Evolutionary conservation across 2,888 invertebrate species (phyloP).

Genomic region (Hirtodrosophila duncani): DNA sequence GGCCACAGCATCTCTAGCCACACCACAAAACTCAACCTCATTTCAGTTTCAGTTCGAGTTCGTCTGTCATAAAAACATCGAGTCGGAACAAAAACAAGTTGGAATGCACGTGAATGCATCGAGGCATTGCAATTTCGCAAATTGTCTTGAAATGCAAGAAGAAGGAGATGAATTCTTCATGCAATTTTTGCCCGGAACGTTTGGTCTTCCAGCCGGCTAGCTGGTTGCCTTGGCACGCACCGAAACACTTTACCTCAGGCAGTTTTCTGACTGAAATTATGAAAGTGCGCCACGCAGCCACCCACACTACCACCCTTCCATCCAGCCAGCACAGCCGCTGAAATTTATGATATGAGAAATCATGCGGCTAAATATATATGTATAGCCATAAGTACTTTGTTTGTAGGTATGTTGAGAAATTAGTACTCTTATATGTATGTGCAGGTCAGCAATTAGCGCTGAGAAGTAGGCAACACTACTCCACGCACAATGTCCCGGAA

Average conservation of each 20-base stretch:
- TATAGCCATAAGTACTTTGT: slow-evolving; percentile 5
- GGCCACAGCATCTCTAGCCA: slow-evolving; percentile 17
- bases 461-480: slow-evolving; percentile 20
- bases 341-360: slow-evolving; percentile 21
- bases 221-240: slow-evolving; percentile 26
- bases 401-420: slow-evolving; percentile 31
- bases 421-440: slow-evolving; percentile 55
- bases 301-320: not conserved
- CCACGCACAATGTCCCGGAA: slow-evolving; percentile 29
- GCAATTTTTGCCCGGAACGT: slow-evolving; percentile 39
- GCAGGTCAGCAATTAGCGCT: slow-evolving; percentile 62
- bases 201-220: slow-evolving; percentile 6
- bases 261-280: slow-evolving; percentile 34
- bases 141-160: slow-evolving; percentile 67
- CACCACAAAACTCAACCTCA: too few relatives aligned
- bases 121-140: slow-evolving; percentile 65
- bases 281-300: slow-evolving; percentile 24
- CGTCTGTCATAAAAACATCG: slow-evolving; percentile 60
- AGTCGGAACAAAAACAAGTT: slow-evolving; percentile 27
- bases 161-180: slow-evolving; percentile 66
- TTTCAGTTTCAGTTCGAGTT: too few relatives aligned
- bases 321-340: not conserved
- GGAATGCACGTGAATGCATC: slow-evolving; percentile 67
- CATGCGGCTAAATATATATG: slow-evolving; percentile 25
- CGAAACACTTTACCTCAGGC: slow-evolving; percentile 24